phyloP scores from a whole-genome alignment of 2,888 invertebrate genomes.

The Drosophila rubida region DNA sequence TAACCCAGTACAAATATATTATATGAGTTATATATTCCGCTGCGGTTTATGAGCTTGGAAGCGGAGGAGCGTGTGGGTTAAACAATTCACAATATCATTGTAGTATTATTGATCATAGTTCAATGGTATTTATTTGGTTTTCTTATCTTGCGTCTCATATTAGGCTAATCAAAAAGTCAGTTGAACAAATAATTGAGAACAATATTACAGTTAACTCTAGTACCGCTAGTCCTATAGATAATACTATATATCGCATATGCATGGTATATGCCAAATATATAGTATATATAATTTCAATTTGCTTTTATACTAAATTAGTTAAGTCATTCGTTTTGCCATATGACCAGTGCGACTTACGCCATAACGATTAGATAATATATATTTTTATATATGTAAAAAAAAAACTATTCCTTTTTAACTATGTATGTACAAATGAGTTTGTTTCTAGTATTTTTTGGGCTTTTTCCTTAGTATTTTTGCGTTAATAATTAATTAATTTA shows the following conservation, averaged over 20 bases:
- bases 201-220: constrained; percentile 51
- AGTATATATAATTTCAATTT: constrained; percentile 13
- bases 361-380: constrained; percentile 17
- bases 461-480: not conserved
- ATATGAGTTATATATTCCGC: constrained; percentile 18
- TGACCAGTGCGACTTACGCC: constrained; percentile 46
- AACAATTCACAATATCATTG: constrained; percentile 12
- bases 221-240: constrained; percentile 42
- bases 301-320: constrained; percentile 41
- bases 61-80: constrained; percentile 29
- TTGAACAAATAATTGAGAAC: constrained; percentile 45
- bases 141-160: not conserved
- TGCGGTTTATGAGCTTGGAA: constrained; percentile 39
- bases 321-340: constrained; percentile 50
- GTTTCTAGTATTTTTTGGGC: constrained; percentile 11
- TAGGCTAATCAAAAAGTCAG: constrained; percentile 26
- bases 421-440: constrained; percentile 40
- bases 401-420: constrained; percentile 15
- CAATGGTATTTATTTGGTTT: constrained; percentile 8
- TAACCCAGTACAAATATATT: constrained; percentile 1
- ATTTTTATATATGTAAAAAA: constrained; percentile 31
- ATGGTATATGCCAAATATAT: constrained; percentile 23
- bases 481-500: constrained; percentile 3
- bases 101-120: constrained; percentile 5
- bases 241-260: constrained; percentile 24